Evolutionary conservation across 2,797 vertebrate species (phyloP).

Genomic region (Dromococcyx pavoninus): DNA sequence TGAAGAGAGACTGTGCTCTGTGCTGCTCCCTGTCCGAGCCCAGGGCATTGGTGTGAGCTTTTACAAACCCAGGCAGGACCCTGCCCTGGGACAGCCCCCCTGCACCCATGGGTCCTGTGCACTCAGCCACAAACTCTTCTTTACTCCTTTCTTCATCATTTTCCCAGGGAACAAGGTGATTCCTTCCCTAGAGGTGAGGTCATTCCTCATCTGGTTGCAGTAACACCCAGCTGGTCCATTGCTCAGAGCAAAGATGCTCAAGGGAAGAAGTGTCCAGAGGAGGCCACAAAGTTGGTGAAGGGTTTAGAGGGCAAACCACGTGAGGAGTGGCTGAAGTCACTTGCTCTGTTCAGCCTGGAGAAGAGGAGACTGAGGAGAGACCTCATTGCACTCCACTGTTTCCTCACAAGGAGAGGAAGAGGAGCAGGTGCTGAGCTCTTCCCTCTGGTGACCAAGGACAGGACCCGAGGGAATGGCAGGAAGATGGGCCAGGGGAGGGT

Average conservation of each 20-base stretch:
- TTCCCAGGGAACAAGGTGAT: background rate
- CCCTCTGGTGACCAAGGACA: too few species aligned
- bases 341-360: too few species aligned
- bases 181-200: background rate
- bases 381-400: too few species aligned
- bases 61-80: background rate
- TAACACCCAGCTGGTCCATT: background rate
- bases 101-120: fast-evolving
- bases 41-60: background rate
- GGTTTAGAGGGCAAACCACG: too few species aligned
- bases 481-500: too few species aligned
- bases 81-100: background rate
- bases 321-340: too few species aligned
- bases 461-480: too few species aligned
- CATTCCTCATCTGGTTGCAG: background rate
- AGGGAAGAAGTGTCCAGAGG: background rate
- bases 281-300: too few species aligned
- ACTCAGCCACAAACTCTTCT: background rate
- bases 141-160: background rate
- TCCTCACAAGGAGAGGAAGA: too few species aligned
- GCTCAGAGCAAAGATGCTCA: background rate
- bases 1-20: constrained; percentile 32
- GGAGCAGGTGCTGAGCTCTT: too few species aligned
- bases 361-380: too few species aligned
- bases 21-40: background rate